Base-by-base conservation (phyloP, 1,140 invertebrate genomes). In the Cydia strobilella region DNA sequence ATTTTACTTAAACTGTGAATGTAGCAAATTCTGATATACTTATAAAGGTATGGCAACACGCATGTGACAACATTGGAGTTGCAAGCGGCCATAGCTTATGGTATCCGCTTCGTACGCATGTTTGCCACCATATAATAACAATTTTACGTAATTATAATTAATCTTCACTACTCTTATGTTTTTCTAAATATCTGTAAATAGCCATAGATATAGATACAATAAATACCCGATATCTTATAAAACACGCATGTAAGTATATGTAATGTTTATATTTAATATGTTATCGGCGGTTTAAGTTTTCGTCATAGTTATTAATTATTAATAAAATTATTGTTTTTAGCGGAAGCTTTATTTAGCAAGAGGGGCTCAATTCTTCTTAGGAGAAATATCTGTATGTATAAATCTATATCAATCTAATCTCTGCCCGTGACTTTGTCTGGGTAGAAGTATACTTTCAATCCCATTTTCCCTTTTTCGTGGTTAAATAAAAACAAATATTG, bases 231-330 rank as follows among this genome's bases (percentile, higher is more conserved):
- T 31, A 66, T 35, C 27, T 66, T 66, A 66, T 66, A n/a, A 20
- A 66, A 66, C 12, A n/a, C 27, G 63, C 27, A 66, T 66, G 63
- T 66, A 66, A 31, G 63, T 66, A 66, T 66, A 65, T 65, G 63
- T 31, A 31, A 66, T 66, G n/a, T 27, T 66, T 66, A 31, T 65
- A 5, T 15, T 15, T 18, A 66, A 66, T 66, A 66, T 66, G 23
- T 66, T 66, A 66, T n/a, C 15, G 51, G 63, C 63, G 63, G 27
- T 66, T 66, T 66, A 66, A 35, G 63, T 66, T 66, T 65, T 31
- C 15, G 63, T 66, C 63, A 66, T 66, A 66, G 27, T 48, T 48
- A 48, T 48, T 15, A 48, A 63, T 63, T 63, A 63, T 63, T 18
- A 62, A 62, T 62, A n/a, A 5, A 18, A 54, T 62, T 23, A 66